Percentiles rank a stretch among this genome's conserved stretches.
phyloP scores from a whole-genome alignment of 2,797 vertebrate genomes.

The Myotis myotis region DNA sequence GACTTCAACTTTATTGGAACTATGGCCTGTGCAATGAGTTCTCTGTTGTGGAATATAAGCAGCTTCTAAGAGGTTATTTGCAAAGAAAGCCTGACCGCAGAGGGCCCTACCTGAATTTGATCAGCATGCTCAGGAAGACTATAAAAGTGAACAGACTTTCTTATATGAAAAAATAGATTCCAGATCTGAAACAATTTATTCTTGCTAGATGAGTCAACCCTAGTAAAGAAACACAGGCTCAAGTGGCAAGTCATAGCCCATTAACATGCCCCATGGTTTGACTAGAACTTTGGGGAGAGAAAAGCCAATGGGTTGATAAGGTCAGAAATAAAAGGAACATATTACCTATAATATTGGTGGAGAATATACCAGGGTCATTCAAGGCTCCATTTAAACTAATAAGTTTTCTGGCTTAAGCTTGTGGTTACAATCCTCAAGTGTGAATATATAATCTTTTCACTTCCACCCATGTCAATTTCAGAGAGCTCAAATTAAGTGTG shows the following conservation, averaged over 20 bases:
- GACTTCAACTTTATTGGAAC: not conserved
- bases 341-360: not conserved
- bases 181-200: slow-evolving; percentile 37
- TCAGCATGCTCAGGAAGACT: slow-evolving; percentile 2
- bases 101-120: not conserved
- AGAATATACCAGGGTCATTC: not conserved
- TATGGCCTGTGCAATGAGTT: not conserved
- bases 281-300: slow-evolving; percentile 3
- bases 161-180: not conserved
- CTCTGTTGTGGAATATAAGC: not conserved
- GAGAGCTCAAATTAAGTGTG: not conserved
- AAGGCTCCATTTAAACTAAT: not conserved
- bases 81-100: not conserved
- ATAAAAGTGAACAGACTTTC: slow-evolving; percentile 26
- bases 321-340: slow-evolving; percentile 18
- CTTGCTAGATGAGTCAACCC: slow-evolving; percentile 56
- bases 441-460: not conserved
- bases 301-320: slow-evolving; percentile 11
- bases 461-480: not conserved
- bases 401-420: slow-evolving; percentile 7
- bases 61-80: not conserved
- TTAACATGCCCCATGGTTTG: not conserved
- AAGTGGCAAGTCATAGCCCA: slow-evolving; percentile 15
- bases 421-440: slow-evolving; percentile 13
- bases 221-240: not conserved